phyloP scores from a whole-genome alignment of 2,113 vertebrate species.

The Vulpes vulpes region DNA sequence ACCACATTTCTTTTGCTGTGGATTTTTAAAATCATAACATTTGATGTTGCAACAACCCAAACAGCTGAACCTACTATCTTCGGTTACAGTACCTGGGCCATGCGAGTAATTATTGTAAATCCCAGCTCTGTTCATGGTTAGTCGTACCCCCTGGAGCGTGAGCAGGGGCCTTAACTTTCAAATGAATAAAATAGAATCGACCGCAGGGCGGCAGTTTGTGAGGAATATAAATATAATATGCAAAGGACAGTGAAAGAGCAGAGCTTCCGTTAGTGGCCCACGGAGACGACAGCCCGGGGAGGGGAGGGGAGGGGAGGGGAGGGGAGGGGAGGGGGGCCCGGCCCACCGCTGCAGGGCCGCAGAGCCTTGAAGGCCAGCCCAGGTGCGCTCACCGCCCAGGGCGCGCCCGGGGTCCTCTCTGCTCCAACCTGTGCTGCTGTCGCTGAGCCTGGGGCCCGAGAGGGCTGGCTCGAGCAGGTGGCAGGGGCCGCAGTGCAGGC shows the following conservation, averaged over 20 bases:
- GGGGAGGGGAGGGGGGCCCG: too few relatives aligned
- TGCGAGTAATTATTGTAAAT: neutral
- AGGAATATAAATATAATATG: neutral
- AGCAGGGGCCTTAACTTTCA: neutral
- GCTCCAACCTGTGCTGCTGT: too few relatives aligned
- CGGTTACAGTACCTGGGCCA: neutral
- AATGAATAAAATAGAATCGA: neutral
- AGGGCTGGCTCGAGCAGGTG: too few relatives aligned
- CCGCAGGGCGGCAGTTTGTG: neutral
- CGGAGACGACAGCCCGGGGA: neutral
- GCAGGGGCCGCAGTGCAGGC: too few relatives aligned
- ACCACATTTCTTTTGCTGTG: neutral
- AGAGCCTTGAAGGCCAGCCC: too few relatives aligned
- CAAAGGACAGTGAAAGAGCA: neutral
- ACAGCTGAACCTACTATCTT: neutral
- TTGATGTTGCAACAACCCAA: constrained; percentile 12
- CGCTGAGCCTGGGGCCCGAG: too few relatives aligned
- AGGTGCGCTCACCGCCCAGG: too few relatives aligned
- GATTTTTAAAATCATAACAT: neutral
- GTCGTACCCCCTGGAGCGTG: neutral
- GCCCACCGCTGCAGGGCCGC: too few relatives aligned
- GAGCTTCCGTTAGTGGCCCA: neutral
- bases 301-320: too few relatives aligned
- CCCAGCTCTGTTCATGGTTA: neutral
- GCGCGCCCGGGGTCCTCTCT: too few relatives aligned